Base-by-base conservation (phyloP, 2,888 invertebrate genomes). In the Morinoia aosen region DNA sequence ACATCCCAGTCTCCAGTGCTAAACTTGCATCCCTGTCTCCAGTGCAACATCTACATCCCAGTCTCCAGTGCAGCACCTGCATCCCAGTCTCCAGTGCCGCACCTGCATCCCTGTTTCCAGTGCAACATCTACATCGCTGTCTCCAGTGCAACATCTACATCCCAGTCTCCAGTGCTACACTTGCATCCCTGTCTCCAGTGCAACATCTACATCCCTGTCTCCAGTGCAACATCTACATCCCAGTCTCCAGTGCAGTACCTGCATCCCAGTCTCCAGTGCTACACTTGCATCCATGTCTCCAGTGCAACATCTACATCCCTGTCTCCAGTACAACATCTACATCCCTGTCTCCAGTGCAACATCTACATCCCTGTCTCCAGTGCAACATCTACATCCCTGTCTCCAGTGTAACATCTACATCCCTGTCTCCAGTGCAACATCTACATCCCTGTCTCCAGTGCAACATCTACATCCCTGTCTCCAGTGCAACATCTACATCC, bases 391-490 rank as follows among this genome's bases (percentile, higher is more conserved):
- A 5, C 2, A 48, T 48, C 48, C 48, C 48, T 48, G 48, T 5
- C 48, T 48, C n/a, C n/a, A n/a, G n/a, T n/a, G n/a, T n/a, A n/a
- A n/a, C n/a, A n/a, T n/a, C n/a, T n/a, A n/a, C 48, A 33, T 33
- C 25, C 98, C 39, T 99, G 76, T 76, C 8, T 33, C 76, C 5
- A 14, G 76, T 19, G 76, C 5, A 5, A 12, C 61, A 48, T 5
- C 48, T 98, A 97, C 99, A 99, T 97, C 99, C 99, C 1, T 99
- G 99, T 97, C 99, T 99, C 97, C 99, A 99, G 0, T 98, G 98
- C 97, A 99, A 88, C 25, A 94, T 5, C 48, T 48, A 5, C 2
- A 48, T 48, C 48, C 48, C 48, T 48, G 48, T 5, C 48, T 48
- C n/a, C n/a, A n/a, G n/a, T n/a, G n/a, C n/a, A n/a, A n/a, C n/a